phyloP scores from a whole-genome alignment of 35 echinoderm and acorn worm genomes.

The Lytechinus pictus region DNA sequence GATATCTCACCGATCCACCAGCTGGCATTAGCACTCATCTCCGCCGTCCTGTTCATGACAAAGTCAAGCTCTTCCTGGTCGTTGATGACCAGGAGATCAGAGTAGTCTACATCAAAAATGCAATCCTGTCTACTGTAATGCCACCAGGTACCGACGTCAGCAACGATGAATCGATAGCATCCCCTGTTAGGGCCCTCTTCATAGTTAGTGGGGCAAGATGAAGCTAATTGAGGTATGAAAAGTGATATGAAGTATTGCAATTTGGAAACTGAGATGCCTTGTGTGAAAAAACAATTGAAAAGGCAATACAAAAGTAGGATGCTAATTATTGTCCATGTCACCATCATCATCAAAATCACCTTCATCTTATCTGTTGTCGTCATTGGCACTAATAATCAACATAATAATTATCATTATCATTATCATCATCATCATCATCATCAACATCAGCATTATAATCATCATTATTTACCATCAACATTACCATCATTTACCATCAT shows the following conservation, averaged over 20 bases:
- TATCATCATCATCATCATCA: no score
- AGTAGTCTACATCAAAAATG: conserved; percentile 7
- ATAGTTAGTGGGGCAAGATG: conserved; percentile 61
- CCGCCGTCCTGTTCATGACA: conserved; percentile 41
- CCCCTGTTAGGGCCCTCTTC: conserved; percentile 51
- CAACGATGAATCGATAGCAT: conserved; percentile 45
- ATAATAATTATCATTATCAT: no score
- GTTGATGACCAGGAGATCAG: conserved; percentile 69
- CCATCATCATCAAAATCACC: no score
- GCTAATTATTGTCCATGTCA: no score
- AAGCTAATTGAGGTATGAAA: not conserved
- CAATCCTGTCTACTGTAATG: conserved; percentile 23
- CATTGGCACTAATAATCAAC: no score
- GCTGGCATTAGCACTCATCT: not conserved
- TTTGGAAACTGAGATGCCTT: no score
- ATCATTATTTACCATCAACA: no score
- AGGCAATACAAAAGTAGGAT: no score
- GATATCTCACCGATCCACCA: conserved; percentile 74
- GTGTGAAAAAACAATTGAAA: no score
- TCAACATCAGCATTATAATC: no score
- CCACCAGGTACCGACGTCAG: not conserved
- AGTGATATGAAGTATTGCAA: not conserved
- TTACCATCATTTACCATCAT: no score
- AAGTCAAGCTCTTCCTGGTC: conserved; percentile 66
- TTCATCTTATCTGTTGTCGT: no score